Evolutionary conservation across 1,140 invertebrate genomes (phyloP).

Genomic region (Calycopis cecrops): DNA sequence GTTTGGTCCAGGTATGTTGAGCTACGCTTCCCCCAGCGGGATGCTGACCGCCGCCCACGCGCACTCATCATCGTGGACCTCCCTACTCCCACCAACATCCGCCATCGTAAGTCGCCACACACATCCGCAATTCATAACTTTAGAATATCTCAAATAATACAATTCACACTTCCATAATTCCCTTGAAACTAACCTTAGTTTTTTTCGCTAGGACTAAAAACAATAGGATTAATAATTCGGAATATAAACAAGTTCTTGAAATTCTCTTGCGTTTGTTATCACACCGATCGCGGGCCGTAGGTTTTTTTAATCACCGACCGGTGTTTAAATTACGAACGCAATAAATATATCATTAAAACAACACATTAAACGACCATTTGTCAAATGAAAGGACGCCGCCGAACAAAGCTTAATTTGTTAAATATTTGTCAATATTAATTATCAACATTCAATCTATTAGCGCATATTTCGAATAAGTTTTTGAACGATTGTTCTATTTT

Average conservation of each 20-base stretch:
- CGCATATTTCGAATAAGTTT: not conserved
- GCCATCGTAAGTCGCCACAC: slow-evolving; percentile 45
- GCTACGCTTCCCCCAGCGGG: slow-evolving; percentile 59
- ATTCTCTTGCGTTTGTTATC: too few relatives aligned
- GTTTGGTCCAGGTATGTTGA: slow-evolving; percentile 49
- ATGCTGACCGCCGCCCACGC: slow-evolving; percentile 55
- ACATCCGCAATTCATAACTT: not conserved
- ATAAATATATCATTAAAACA: slow-evolving; percentile 8
- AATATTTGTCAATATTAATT: slow-evolving; percentile 8
- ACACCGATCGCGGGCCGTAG: not conserved
- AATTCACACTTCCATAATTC: too few relatives aligned
- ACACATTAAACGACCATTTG: not conserved
- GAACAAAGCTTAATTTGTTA: slow-evolving; percentile 5
- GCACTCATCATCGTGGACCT: slow-evolving; percentile 47
- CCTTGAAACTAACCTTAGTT: too few relatives aligned
- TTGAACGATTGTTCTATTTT: slow-evolving; percentile 28
- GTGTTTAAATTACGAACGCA: not conserved
- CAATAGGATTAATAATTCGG: too few relatives aligned
- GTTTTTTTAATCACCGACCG: not conserved
- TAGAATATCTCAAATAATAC: too few relatives aligned
- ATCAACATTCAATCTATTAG: not conserved
- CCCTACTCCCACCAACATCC: slow-evolving; percentile 46
- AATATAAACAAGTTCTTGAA: too few relatives aligned
- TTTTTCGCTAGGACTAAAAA: too few relatives aligned
- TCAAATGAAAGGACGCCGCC: not conserved